Percentiles rank a stretch among this genome's conserved stretches.
These are phyloP conservation scores for Antheraea mylitta DNA, from an alignment of 1,140 invertebrate species.

Conservation along the genomic window DNA sequence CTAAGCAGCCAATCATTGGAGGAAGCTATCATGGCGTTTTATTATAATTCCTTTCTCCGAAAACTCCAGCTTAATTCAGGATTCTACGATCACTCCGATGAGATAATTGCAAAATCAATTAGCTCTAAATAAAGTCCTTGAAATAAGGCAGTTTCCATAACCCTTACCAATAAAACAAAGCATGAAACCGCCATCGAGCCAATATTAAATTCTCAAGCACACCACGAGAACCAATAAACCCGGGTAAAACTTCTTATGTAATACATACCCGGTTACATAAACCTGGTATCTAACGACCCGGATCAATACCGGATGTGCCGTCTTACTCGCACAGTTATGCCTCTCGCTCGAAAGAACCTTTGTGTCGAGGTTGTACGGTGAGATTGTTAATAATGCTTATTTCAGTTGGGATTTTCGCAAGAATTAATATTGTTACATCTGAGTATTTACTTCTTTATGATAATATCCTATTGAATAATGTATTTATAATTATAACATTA, in stretches of 20 bases:
- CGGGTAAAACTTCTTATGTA: background rate
- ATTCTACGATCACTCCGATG: too few relatives aligned
- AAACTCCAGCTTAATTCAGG: too few relatives aligned
- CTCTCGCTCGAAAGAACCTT: conserved; percentile 18
- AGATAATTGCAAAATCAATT: too few relatives aligned
- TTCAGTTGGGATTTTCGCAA: background rate
- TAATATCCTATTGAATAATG: too few relatives aligned
- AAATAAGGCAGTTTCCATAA: too few relatives aligned
- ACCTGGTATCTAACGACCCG: background rate
- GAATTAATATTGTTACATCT: background rate
- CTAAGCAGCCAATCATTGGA: too few relatives aligned
- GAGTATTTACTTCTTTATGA: too few relatives aligned
- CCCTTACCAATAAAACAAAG: background rate
- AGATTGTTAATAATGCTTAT: conserved; percentile 17
- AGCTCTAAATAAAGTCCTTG: too few relatives aligned
- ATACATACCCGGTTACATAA: conserved; percentile 11
- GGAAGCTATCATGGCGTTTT: too few relatives aligned
- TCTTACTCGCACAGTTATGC: conserved; percentile 21
- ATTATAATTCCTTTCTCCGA: too few relatives aligned
- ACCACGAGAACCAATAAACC: background rate
- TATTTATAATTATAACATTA: too few relatives aligned
- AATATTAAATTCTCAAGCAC: background rate
- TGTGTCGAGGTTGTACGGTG: background rate
- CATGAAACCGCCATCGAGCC: background rate
- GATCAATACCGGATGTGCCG: conserved; percentile 38